Evolutionary conservation across 2,113 vertebrate species (phyloP).

Genomic region (Mustelus asterias): DNA sequence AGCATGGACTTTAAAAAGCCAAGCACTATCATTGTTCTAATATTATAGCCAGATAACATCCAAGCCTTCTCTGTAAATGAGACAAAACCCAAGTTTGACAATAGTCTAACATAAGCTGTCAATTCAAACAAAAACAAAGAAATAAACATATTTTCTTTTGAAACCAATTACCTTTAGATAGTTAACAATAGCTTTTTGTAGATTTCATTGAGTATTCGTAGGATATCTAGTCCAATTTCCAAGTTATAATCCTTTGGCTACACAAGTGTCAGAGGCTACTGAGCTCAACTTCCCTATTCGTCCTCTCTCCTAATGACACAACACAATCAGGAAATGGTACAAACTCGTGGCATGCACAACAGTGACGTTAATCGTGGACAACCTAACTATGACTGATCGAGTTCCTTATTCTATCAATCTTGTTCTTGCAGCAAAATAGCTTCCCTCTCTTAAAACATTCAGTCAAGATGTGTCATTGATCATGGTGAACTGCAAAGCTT

Average conservation of each 20-base stretch:
- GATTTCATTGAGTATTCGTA: background rate
- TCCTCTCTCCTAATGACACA: background rate
- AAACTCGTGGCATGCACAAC: background rate
- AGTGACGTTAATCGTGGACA: background rate
- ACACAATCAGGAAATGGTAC: background rate
- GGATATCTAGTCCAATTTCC: background rate
- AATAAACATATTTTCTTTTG: background rate
- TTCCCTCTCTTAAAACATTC: background rate
- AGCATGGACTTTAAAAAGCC: background rate
- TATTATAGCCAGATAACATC: background rate
- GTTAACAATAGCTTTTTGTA: background rate
- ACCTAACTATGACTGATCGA: background rate
- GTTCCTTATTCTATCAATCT: background rate
- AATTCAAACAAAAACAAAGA: background rate
- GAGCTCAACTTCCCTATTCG: background rate
- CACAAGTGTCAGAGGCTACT: background rate
- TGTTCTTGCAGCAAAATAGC: slow-evolving; percentile 14
- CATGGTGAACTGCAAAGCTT: background rate
- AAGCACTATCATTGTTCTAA: background rate
- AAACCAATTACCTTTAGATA: background rate
- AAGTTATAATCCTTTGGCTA: background rate
- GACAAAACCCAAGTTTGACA: background rate
- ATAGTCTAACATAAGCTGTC: no score
- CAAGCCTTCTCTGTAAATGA: background rate
- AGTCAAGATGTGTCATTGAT: background rate